A percentile compares a stretch with the other conserved stretches of the same genome.
phyloP scores from a whole-genome alignment of 1,140 invertebrate species.

The Zaprionus taronus region DNA sequence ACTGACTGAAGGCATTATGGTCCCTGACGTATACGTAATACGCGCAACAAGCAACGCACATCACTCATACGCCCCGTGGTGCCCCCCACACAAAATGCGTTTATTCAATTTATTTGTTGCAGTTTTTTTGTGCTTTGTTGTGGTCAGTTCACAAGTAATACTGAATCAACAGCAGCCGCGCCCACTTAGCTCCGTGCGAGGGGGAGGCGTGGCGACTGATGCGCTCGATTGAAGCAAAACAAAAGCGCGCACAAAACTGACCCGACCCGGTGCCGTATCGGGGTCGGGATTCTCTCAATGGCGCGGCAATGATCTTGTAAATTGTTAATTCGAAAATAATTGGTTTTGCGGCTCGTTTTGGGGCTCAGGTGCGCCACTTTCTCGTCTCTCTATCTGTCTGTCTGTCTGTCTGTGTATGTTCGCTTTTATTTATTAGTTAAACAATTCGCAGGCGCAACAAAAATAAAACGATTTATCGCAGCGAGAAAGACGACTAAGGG shows the following conservation, averaged over 20 bases:
- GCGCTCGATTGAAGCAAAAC: slow-evolving; percentile 65
- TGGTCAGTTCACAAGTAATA: slow-evolving; percentile 52
- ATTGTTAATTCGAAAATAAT: slow-evolving; percentile 80
- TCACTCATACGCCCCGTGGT: slow-evolving; percentile 60
- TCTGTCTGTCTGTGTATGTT: slow-evolving; percentile 6
- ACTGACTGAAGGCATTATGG: slow-evolving; percentile 53
- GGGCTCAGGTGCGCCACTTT: slow-evolving; percentile 21
- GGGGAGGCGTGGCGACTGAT: slow-evolving; percentile 42
- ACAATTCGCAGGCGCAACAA: not conserved
- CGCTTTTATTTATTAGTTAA: slow-evolving; percentile 58
- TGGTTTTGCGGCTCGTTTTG: slow-evolving; percentile 41
- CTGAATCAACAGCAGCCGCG: slow-evolving; percentile 24
- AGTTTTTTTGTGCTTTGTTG: slow-evolving; percentile 38
- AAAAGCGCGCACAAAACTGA: slow-evolving; percentile 15
- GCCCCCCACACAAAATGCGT: slow-evolving; percentile 5
- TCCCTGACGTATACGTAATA: slow-evolving; percentile 67
- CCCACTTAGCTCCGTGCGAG: slow-evolving; percentile 7
- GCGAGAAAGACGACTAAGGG: not conserved
- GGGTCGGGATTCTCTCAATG: slow-evolving; percentile 40
- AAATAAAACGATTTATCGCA: slow-evolving; percentile 28
- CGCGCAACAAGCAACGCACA: slow-evolving; percentile 15
- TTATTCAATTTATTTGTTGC: slow-evolving; percentile 18
- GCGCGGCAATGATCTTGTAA: slow-evolving; percentile 78
- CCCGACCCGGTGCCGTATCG: slow-evolving; percentile 23
- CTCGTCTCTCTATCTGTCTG: too few species aligned